Evolutionary conservation across 1,140 invertebrate genomes (phyloP), one percentile per base, ranked within the genome.

Genomic region (Drosophila chauvacae): DNA sequence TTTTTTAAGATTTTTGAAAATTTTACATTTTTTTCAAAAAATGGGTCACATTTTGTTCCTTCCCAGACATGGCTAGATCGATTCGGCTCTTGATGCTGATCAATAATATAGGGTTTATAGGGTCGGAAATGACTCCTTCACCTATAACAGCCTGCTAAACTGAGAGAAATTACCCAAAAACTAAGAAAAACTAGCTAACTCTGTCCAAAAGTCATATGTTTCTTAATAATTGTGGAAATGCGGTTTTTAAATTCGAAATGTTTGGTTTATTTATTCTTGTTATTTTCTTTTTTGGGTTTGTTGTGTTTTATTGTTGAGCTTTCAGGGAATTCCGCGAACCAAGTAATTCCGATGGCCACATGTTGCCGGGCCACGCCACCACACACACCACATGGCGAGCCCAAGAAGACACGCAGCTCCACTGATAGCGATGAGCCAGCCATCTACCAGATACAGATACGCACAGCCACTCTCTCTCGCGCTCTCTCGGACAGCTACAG

Each of bases 371-470:
- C 13, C 30, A 47, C 41, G 23, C 18, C 41, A 68, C 57, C 42
- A 63, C 57, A 33, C 58, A 63, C 63, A 62, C 39, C 63, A 61
- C 39, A 65, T 47, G 57, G 42, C 30, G 20, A n/a, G 7, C n/a
- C 44, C 9, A 35, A 48, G 26, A 60, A 41, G 20, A 59, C 53
- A 65, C 41, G 18, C 51, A 53, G 47, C 23, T 53, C 16, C 39
- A 47, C 37, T 33, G n/a, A 68, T 57, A 69, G 60, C 26, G 37
- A 41, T 41, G 58, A 63, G 58, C 62, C 44, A 42, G 42, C n/a
- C 44, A 26, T 62, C 65, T 23, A 45, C 70, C 26, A 41, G 64
- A 69, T 69, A 71, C 69, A 41, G 68, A 47, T 57, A 69, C 68
- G 48, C 63, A 69, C 39, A 35, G n/a, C 35, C 51, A 14, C 51